phyloP scores from a whole-genome alignment of 2,797 vertebrate genomes.

The Phalloptychus januarius region DNA sequence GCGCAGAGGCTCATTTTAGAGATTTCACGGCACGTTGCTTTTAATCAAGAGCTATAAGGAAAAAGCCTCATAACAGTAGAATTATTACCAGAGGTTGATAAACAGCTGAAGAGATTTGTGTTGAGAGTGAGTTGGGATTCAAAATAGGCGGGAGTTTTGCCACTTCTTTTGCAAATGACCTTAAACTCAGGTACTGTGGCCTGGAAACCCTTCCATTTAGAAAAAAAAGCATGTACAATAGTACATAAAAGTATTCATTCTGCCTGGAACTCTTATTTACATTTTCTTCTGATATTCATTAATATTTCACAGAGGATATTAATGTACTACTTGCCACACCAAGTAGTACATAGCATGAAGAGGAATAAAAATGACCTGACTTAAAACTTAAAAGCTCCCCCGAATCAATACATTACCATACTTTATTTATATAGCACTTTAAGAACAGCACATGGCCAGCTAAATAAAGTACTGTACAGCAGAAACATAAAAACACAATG shows the following conservation, averaged over 20 bases:
- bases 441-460: not conserved
- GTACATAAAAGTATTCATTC: not conserved
- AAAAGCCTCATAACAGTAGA: conserved; percentile 47
- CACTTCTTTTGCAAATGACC: too few species aligned
- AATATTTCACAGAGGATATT: not conserved
- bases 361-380: not conserved
- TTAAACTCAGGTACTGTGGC: too few species aligned
- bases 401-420: not conserved
- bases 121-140: conserved; percentile 5
- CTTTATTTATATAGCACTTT: not conserved
- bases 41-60: conserved; percentile 59
- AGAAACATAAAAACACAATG: not conserved
- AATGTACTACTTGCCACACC: too few species aligned
- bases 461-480: not conserved
- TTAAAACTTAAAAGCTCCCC: not conserved
- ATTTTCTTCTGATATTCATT: not conserved
- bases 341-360: not conserved
- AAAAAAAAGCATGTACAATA: not conserved
- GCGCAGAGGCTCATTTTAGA: conserved; percentile 47
- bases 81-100: conserved; percentile 42
- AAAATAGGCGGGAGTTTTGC: not conserved
- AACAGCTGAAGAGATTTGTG: conserved; percentile 36
- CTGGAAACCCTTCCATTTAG: not conserved
- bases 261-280: not conserved
- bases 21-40: conserved; percentile 71